Percentiles rank a stretch among this genome's conserved stretches.
Evolutionary conservation across 2,113 vertebrate genomes (phyloP).

Genomic region (Saimiri boliviensis): DNA sequence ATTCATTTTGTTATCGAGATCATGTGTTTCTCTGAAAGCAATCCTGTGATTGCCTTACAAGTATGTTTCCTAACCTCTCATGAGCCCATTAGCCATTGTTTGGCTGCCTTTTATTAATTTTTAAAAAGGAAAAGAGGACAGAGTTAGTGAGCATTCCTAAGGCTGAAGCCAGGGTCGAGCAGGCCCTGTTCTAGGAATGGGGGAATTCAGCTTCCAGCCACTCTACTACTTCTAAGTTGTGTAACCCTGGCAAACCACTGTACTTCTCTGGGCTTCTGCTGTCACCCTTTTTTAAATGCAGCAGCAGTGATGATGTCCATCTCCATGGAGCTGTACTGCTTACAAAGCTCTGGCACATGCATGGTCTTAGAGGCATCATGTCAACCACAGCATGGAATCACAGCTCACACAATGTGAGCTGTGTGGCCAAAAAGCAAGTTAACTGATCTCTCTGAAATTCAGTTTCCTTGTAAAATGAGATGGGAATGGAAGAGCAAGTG

Average conservation of each 20-base stretch:
- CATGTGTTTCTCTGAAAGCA: slow-evolving; percentile 54
- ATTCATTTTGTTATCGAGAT: slow-evolving; percentile 65
- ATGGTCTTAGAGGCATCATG: neutral
- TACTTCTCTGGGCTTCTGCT: neutral
- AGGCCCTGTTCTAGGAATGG: neutral
- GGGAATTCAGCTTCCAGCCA: neutral
- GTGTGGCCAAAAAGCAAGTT: neutral
- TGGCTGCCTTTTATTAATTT: slow-evolving; percentile 40
- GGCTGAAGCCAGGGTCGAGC: neutral
- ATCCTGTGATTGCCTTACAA: slow-evolving; percentile 55
- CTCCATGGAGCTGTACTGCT: neutral
- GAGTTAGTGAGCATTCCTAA: neutral
- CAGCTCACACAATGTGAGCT: neutral
- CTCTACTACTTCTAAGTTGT: neutral
- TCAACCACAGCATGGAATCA: neutral
- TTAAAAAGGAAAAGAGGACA: neutral
- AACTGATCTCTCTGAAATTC: neutral
- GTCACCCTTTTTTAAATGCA: neutral
- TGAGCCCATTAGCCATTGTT: slow-evolving; percentile 28
- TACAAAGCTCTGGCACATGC: neutral
- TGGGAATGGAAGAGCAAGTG: neutral
- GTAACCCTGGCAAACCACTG: neutral
- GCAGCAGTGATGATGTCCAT: neutral
- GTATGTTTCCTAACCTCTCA: slow-evolving; percentile 1
- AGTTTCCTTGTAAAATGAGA: neutral